Base-by-base conservation (phyloP, 2,888 invertebrate species). In the Macroteleia sp. region DNA sequence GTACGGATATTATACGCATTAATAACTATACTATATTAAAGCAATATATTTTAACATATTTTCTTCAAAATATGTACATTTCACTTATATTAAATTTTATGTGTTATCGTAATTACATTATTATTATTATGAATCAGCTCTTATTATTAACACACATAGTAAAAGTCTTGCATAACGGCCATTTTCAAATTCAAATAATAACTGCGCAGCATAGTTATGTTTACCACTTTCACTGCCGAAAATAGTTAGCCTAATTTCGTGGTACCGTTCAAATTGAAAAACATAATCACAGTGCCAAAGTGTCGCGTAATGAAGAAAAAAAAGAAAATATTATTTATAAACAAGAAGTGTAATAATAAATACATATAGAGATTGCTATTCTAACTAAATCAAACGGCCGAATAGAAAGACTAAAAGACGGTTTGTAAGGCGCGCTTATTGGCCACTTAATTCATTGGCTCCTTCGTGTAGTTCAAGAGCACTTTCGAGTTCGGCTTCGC, bases 171-270 rank as follows among this genome's bases (percentile, higher is more conserved):
- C n/a, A n/a, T n/a, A n/a, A n/a, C n/a, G n/a, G n/a, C n/a, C n/a
- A n/a, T n/a, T n/a, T 32, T 10, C n/a, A 10, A 32, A 10, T 32
- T 25, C 6, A 25, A 41, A 41, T 10, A 28, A 28, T 6, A 30
- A 30, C 30, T 30, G 30, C 46, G 3, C 32, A 10, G n/a, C 16
- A 36, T 12, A 52, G 12, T 25, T 36, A 16, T 54, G 52, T 54
- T 54, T 54, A 54, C 36, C 36, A 54, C 36, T 52, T 52, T 52
- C 52, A 52, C 34, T 20, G 52, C 19, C 52, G 14, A 52, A 52
- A 52, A 52, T 52, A 52, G 34, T 22, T 20, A 34, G 12, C 52
- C 52, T 34, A 34, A 52, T 34, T 50, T 52, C 20, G 32, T n/a
- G 9, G 19, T 17, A 3, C n/a, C n/a, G n/a, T n/a, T 44, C 1